Percentiles rank a stretch among this genome's conserved stretches.
phyloP scores from a whole-genome alignment of 35 echinoderm and acorn worm genomes.

The Chiridota heheva region DNA sequence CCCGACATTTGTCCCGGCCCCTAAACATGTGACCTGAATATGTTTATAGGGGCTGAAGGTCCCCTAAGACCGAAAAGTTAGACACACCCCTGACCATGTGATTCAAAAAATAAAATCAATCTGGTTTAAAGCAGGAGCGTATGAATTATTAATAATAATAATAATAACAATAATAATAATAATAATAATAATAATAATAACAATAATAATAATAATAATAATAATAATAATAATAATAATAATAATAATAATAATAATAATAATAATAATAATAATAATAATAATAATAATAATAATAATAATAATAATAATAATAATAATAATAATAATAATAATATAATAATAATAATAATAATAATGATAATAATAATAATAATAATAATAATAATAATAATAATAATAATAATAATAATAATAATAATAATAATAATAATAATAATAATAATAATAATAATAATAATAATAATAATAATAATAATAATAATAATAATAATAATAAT shows the following conservation, averaged over 20 bases:
- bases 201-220: neutral
- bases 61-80: too few species aligned
- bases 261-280: neutral
- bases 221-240: neutral
- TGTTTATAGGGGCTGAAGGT: too few species aligned
- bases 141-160: too few species aligned
- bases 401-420: neutral
- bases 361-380: neutral
- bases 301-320: neutral
- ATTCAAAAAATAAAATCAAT: too few species aligned
- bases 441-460: constrained; percentile 3
- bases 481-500: constrained; percentile 17
- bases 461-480: constrained; percentile 11
- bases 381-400: neutral
- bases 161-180: neutral
- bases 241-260: neutral
- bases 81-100: too few species aligned
- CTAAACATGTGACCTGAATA: too few species aligned
- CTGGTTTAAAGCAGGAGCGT: too few species aligned
- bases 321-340: neutral
- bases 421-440: neutral
- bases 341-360: neutral
- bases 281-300: neutral
- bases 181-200: neutral
- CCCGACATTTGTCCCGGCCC: too few species aligned